phyloP scores from a whole-genome alignment of 2,113 vertebrate genomes.

The Ranitomeya variabilis region DNA sequence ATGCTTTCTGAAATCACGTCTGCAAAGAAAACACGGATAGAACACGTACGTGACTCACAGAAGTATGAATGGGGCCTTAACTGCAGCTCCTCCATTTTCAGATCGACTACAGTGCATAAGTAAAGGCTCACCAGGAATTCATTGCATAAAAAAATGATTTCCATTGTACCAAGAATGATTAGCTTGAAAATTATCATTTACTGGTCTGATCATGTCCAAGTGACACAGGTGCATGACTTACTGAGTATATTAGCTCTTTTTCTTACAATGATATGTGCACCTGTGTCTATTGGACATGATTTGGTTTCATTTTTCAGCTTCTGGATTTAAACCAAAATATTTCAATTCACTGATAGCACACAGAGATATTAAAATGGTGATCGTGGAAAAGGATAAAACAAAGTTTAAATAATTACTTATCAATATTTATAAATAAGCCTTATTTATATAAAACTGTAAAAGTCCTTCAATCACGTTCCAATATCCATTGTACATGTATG shows the following conservation, averaged over 20 bases:
- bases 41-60: no score
- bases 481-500: no score
- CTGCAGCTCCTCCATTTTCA: neutral
- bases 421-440: no score
- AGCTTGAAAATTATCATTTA: neutral
- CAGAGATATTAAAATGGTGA: neutral
- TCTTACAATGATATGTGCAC: neutral
- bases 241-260: neutral
- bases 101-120: neutral
- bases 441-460: no score
- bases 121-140: neutral
- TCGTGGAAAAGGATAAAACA: no score
- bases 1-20: no score
- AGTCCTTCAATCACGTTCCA: no score
- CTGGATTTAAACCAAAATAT: neutral
- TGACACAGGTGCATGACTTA: neutral
- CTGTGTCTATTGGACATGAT: neutral
- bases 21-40: no score
- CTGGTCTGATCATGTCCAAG: neutral
- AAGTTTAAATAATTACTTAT: no score
- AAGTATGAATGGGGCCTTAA: neutral
- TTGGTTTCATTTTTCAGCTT: neutral
- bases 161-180: neutral
- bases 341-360: neutral
- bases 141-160: neutral